These are phyloP conservation scores for Drosophila nr. perissopoda DNA, from an alignment of 2,888 invertebrate genomes.

Conservation along the genomic window DNA sequence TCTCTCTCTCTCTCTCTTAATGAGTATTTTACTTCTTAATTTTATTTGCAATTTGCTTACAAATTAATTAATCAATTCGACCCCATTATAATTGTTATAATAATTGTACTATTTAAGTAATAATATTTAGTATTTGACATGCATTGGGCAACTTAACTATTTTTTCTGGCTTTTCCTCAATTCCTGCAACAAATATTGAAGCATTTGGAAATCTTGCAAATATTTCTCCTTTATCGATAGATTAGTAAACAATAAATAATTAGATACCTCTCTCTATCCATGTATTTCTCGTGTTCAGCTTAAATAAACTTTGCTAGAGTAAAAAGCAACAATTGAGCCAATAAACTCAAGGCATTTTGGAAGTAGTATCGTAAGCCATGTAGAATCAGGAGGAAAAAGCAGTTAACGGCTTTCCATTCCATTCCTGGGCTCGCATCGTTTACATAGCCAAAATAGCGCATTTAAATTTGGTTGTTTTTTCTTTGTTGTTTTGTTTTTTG, in stretches of 20 bases:
- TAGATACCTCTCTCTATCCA: not conserved
- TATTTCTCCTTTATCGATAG: too few species aligned
- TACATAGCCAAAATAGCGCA: slow-evolving; percentile 68
- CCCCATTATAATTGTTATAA: too few species aligned
- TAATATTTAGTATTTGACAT: too few species aligned
- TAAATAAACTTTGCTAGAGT: not conserved
- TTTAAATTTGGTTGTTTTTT: slow-evolving; percentile 56
- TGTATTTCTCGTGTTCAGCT: not conserved
- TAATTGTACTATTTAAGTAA: too few species aligned
- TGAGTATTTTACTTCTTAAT: too few species aligned
- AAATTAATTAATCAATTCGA: too few species aligned
- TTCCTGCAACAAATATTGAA: too few species aligned
- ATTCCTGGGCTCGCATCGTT: slow-evolving; percentile 55
- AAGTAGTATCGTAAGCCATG: slow-evolving; percentile 8
- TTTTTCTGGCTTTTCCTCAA: too few species aligned
- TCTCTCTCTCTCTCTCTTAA: too few species aligned
- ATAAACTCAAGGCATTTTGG: slow-evolving; percentile 1
- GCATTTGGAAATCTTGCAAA: too few species aligned
- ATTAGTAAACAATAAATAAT: not conserved
- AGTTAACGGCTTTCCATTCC: slow-evolving; percentile 64
- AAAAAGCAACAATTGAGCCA: slow-evolving; percentile 5
- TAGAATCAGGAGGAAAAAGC: slow-evolving; percentile 28
- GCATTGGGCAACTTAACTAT: too few species aligned
- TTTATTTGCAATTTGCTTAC: too few species aligned
- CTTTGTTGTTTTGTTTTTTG: slow-evolving; percentile 26